Base-by-base conservation (phyloP, 2,888 invertebrate species). In the Stictocephala bisonia region DNA sequence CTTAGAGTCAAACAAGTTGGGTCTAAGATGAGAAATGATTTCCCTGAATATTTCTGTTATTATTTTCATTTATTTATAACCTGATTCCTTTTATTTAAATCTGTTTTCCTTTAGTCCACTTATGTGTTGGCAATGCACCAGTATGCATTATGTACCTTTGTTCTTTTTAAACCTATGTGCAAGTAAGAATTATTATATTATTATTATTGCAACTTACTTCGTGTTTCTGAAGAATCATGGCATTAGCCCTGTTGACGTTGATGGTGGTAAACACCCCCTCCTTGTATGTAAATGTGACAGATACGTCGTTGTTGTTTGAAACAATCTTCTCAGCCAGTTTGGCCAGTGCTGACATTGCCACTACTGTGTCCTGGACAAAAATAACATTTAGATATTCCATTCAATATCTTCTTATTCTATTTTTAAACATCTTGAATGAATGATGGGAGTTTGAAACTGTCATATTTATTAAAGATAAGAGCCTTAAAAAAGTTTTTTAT, bases 191-290 rank as follows among this genome's bases (percentile, higher is more conserved):
- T n/a, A n/a, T n/a, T n/a, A n/a, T n/a, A n/a, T n/a, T n/a, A n/a
- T n/a, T n/a, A n/a, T n/a, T n/a, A n/a, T n/a, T n/a, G n/a, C n/a
- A n/a, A 81, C 85, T 83, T 83, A 94, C 94, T 84, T 91, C 87
- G 81, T 91, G 88, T 77, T 91, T 91, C 83, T 96, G 96, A 53
- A 95, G 88, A 70, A 95, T 90, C 85, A 96, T 89, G 0, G 93
- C 88, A 80, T 94, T 96, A 74, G 91, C 90, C 64, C 88, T 87
- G 80, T 90, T 92, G 6, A 95, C 88, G 78, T 89, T 91, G 80
- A 94, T 89, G 74, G 78, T 79, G 9, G 76, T 76, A 9, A 79
- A 76, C 20, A 73, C 69, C 15, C 79, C 79, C 79, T 76, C 67
- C 75, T 87, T 85, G 77, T 85, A 85, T 2, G 85, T 85, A 90